A percentile compares a stretch with the other conserved stretches of the same genome.
Conservation (phyloP, 2,888 invertebrate species). For the Brachypalpus laphriformis region DNA sequence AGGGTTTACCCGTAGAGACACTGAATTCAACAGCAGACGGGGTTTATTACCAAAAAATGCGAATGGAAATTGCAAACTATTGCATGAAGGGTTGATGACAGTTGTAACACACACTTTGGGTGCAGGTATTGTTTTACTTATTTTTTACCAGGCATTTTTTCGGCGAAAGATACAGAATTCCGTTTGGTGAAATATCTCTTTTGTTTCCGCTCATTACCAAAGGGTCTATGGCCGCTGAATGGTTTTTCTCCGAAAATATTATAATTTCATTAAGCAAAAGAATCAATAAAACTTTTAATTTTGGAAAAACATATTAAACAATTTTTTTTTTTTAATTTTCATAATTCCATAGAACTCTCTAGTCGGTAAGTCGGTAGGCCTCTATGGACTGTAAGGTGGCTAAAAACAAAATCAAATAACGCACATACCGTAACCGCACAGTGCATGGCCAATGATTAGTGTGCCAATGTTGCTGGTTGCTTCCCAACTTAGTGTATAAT, state of each 20-base stretch:
- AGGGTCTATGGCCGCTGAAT: constrained; percentile 22
- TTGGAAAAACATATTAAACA: not conserved
- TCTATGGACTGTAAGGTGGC: not conserved
- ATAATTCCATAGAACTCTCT: constrained; percentile 6
- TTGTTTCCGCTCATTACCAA: constrained; percentile 43
- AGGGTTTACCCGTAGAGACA: not conserved
- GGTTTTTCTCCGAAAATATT: constrained; percentile 24
- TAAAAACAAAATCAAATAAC: constrained; percentile 47
- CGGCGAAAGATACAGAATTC: constrained; percentile 9
- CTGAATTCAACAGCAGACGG: not conserved
- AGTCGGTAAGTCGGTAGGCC: not conserved
- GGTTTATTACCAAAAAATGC: constrained; percentile 8
- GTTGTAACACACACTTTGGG: not conserved
- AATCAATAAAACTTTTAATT: constrained; percentile 35
- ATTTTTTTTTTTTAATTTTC: constrained; percentile 3
- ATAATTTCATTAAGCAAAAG: constrained; percentile 21
- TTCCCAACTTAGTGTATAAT: constrained; percentile 25
- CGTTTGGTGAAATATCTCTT: not conserved
- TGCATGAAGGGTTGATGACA: constrained; percentile 40
- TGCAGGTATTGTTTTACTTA: constrained; percentile 17
- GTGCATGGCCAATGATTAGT: constrained; percentile 59
- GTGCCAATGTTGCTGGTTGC: constrained; percentile 42
- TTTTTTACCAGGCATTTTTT: not conserved
- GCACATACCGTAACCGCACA: constrained; percentile 63
- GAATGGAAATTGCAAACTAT: constrained; percentile 22